phyloP scores from a whole-genome alignment of 2,797 vertebrate genomes.

The Lepidocolaptes lacrymiger region DNA sequence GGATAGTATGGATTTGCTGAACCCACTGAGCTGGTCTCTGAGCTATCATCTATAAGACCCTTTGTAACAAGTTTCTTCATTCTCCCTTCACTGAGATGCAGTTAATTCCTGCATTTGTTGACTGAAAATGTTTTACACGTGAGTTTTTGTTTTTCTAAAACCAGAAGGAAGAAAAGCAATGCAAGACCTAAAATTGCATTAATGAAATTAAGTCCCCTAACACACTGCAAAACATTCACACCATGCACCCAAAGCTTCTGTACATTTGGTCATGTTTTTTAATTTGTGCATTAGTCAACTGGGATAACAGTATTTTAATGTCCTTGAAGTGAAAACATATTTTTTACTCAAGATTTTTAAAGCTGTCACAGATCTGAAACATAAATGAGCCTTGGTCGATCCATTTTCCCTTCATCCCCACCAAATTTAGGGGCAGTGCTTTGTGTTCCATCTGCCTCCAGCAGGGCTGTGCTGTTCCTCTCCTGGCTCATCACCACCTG shows the following conservation, averaged over 20 bases:
- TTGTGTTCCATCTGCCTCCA: background rate
- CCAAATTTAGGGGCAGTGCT: accelerated
- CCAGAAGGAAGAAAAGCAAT: background rate
- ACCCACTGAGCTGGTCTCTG: background rate
- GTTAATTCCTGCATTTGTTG: background rate
- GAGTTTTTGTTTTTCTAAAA: background rate
- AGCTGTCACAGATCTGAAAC: background rate
- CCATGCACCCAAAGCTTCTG: background rate
- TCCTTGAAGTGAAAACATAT: background rate
- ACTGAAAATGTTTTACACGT: background rate
- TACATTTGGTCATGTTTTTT: background rate
- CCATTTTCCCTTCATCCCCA: background rate
- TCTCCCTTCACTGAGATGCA: background rate
- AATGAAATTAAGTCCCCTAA: background rate
- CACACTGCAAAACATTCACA: background rate
- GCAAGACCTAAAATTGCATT: background rate
- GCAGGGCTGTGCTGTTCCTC: background rate
- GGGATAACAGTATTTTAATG: background rate
- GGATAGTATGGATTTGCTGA: background rate
- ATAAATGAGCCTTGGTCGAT: accelerated
- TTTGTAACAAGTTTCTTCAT: background rate
- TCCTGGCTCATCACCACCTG: background rate
- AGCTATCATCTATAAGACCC: background rate
- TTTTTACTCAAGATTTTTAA: background rate
- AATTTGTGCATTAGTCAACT: background rate